Conservation (phyloP, 2,888 invertebrate species). For the Liopterus haemorrhoidalis region DNA sequence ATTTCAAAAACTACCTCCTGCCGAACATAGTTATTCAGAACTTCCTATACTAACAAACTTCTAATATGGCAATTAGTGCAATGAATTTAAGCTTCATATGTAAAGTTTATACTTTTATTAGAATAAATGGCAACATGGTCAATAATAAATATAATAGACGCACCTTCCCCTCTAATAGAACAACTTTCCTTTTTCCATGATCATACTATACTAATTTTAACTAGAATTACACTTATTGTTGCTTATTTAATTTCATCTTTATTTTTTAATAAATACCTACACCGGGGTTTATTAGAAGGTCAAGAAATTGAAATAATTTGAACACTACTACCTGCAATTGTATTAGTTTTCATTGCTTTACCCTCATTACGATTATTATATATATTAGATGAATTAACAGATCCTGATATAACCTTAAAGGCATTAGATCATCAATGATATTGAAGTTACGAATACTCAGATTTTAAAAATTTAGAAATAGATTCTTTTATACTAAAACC, state of each 20-base stretch:
- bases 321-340: slow-evolving; percentile 57
- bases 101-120: slow-evolving; percentile 59
- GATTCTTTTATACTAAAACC: slow-evolving; percentile 57
- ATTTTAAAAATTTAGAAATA: slow-evolving; percentile 56
- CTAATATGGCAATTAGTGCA: slow-evolving; percentile 59
- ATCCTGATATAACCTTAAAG: slow-evolving; percentile 55
- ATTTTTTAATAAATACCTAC: slow-evolving; percentile 53
- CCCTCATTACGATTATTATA: slow-evolving; percentile 58
- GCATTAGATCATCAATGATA: slow-evolving; percentile 46
- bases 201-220: slow-evolving; percentile 55
- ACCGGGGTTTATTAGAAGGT: slow-evolving; percentile 53
- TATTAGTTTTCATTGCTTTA: slow-evolving; percentile 57
- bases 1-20: slow-evolving; percentile 52
- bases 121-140: slow-evolving; percentile 57
- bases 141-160: slow-evolving; percentile 54
- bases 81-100: slow-evolving; percentile 63
- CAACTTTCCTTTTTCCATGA: slow-evolving; percentile 61
- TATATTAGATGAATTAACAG: slow-evolving; percentile 57
- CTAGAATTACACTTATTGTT: slow-evolving; percentile 57
- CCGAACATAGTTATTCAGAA: slow-evolving; percentile 57
- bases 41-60: slow-evolving; percentile 53
- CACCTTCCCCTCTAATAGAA: slow-evolving; percentile 59
- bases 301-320: slow-evolving; percentile 61
- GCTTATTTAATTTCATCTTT: slow-evolving; percentile 52
- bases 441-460: slow-evolving; percentile 62